Conservation (phyloP, 2,797 vertebrate species). For the Stomatorhinus walkeri region DNA sequence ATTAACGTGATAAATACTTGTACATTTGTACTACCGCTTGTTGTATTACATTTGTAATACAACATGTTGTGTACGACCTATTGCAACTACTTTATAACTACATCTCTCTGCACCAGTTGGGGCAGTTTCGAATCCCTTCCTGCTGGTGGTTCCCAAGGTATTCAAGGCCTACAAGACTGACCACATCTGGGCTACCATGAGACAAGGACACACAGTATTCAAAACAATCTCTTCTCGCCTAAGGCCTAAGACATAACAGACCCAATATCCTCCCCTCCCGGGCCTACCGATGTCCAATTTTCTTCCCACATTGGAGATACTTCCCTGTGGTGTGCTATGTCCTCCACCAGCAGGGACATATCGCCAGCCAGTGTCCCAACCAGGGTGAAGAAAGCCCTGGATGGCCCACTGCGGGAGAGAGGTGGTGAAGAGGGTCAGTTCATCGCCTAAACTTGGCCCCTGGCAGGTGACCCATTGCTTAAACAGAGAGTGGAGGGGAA, state of each 20-base stretch:
- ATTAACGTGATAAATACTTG: background rate
- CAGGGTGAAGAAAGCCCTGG: background rate
- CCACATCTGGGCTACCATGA: background rate
- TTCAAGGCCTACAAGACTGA: background rate
- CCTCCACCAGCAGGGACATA: background rate
- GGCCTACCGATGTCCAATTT: background rate
- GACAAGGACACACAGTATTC: background rate
- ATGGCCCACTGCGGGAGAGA: background rate
- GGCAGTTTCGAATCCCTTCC: background rate
- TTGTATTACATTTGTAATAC: background rate
- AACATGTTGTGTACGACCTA: background rate
- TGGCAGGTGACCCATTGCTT: background rate
- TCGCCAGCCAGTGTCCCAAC: background rate
- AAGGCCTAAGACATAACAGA: background rate
- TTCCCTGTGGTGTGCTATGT: background rate
- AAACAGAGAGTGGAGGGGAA: background rate
- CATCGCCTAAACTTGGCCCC: background rate
- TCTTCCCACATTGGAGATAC: background rate
- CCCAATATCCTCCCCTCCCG: background rate
- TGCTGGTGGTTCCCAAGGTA: background rate
- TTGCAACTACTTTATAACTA: background rate
- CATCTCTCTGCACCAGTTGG: background rate
- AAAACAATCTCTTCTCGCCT: background rate
- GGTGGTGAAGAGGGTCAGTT: background rate
- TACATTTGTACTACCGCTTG: background rate